phyloP scores from a whole-genome alignment of 2,888 invertebrate species.

The Graphium colonna region DNA sequence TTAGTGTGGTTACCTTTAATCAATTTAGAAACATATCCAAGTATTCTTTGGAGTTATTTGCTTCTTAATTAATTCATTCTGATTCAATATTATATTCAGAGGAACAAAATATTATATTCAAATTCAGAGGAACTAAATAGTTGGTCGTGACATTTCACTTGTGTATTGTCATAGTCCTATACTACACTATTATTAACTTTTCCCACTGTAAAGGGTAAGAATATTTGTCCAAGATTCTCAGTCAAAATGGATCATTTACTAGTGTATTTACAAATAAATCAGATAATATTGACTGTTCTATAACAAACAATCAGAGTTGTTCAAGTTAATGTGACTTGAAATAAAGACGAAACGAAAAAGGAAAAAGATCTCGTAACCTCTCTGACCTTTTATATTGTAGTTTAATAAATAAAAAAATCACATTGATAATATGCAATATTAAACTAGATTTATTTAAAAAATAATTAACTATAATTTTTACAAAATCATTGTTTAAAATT shows the following conservation, averaged over 20 bases:
- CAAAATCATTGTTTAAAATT: too few relatives aligned
- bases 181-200: not conserved
- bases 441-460: not conserved
- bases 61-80: not conserved
- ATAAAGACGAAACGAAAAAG: too few relatives aligned
- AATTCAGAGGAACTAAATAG: not conserved
- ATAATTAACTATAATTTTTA: not conserved
- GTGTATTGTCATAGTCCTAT: too few relatives aligned
- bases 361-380: too few relatives aligned
- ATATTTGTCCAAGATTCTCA: slow-evolving; percentile 11
- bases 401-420: too few relatives aligned
- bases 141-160: too few relatives aligned
- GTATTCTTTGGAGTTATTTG: not conserved
- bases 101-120: not conserved
- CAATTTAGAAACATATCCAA: slow-evolving; percentile 3
- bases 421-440: too few relatives aligned
- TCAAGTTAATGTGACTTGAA: not conserved
- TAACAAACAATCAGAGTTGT: not conserved
- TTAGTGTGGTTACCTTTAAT: slow-evolving; percentile 9
- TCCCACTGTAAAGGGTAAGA: not conserved
- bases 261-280: not conserved
- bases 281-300: not conserved
- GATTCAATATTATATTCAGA: not conserved
- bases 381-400: too few relatives aligned
- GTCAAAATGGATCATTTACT: not conserved